Conservation (phyloP, 2,797 vertebrate species). For the Muscicapa comitata region DNA sequence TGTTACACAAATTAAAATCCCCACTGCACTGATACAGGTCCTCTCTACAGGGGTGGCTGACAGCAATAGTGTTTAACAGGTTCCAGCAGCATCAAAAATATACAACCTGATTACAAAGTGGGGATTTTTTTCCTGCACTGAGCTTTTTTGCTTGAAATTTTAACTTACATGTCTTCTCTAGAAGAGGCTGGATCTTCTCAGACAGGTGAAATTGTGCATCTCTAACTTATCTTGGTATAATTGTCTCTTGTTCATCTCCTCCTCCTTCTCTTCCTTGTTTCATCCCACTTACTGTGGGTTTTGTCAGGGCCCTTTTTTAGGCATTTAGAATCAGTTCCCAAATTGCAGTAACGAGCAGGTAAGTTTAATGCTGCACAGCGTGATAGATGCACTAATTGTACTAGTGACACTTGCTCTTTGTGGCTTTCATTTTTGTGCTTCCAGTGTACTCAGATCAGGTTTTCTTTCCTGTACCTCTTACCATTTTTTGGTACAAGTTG, state of each 20-base stretch:
- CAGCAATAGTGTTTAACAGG: neutral
- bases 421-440: neutral
- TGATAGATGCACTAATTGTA: neutral
- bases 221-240: neutral
- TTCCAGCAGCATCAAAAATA: neutral
- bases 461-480: neutral
- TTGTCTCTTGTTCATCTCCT: neutral
- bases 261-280: neutral
- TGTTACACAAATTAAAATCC: neutral
- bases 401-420: neutral
- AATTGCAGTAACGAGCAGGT: neutral
- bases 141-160: neutral
- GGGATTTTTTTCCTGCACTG: neutral
- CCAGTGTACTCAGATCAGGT: neutral
- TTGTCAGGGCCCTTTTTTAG: neutral
- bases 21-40: neutral
- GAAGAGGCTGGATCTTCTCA: neutral
- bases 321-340: neutral
- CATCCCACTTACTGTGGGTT: neutral
- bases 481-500: neutral
- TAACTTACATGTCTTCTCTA: neutral
- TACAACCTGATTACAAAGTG: neutral
- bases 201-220: neutral
- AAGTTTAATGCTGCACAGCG: neutral
- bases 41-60: neutral